A percentile compares a stretch with the other conserved stretches of the same genome.
These are phyloP conservation scores for Pinctada fucata DNA, from an alignment of 2,888 invertebrate genomes.

Conservation along the genomic window DNA sequence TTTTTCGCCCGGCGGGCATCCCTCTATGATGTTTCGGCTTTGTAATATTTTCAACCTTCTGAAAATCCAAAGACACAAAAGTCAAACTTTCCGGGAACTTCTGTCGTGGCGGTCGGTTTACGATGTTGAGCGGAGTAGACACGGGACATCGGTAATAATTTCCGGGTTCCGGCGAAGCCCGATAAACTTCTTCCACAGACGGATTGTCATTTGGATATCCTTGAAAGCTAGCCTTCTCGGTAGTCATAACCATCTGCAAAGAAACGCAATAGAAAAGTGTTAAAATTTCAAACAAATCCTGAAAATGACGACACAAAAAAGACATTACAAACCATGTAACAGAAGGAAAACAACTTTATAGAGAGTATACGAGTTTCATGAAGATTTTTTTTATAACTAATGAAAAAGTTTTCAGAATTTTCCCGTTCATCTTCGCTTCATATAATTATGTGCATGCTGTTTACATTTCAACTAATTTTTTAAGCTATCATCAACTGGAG, in stretches of 20 bases:
- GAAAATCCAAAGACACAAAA: constrained; percentile 41
- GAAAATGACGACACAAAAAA: no score
- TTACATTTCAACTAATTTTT: no score
- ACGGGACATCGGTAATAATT: constrained; percentile 53
- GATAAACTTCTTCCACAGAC: constrained; percentile 26
- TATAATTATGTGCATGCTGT: no score
- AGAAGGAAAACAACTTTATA: no score
- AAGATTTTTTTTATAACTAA: no score
- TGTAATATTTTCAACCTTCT: constrained; percentile 30
- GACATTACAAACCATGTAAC: no score
- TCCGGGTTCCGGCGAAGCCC: constrained; percentile 34
- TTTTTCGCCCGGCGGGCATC: constrained; percentile 30
- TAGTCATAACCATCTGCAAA: constrained; percentile 42
- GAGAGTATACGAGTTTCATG: no score
- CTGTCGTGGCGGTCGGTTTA: constrained; percentile 35
- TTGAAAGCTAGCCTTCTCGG: constrained; percentile 16
- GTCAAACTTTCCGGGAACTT: constrained; percentile 41
- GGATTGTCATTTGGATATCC: constrained; percentile 15
- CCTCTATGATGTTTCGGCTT: constrained; percentile 26
- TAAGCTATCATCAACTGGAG: no score
- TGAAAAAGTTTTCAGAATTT: no score
- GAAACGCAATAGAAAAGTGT: not conserved
- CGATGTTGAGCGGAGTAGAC: constrained; percentile 50
- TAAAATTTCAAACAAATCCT: no score
- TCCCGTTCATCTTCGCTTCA: no score